These are phyloP conservation scores for Puma concolor DNA, from an alignment of 2,113 vertebrate species.

Conservation along the genomic window DNA sequence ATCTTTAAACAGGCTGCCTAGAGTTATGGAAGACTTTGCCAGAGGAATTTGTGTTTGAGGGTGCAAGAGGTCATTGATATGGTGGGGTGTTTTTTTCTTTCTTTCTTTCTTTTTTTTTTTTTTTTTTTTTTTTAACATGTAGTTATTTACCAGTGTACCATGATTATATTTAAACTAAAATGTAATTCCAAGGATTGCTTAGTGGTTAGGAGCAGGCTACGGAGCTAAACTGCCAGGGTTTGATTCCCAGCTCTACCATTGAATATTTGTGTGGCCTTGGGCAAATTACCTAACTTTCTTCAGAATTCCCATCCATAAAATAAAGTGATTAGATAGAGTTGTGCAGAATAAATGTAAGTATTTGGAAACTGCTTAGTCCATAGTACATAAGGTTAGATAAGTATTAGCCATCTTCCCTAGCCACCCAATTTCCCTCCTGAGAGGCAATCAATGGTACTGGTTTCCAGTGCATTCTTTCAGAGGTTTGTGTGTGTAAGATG, in stretches of 20 bases:
- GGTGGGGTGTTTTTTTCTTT: neutral
- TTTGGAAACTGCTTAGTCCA: neutral
- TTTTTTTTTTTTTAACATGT: neutral
- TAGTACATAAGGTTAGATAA: neutral
- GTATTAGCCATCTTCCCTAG: neutral
- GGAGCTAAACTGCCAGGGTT: neutral
- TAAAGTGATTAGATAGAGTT: neutral
- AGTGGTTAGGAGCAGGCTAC: neutral
- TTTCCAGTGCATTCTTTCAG: constrained; percentile 23
- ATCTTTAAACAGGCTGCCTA: neutral
- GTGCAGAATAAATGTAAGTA: neutral
- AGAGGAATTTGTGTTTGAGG: neutral
- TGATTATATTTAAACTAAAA: constrained; percentile 48
- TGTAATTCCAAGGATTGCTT: neutral
- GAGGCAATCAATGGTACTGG: neutral
- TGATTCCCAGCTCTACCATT: neutral
- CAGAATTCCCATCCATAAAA: constrained; percentile 9
- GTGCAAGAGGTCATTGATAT: neutral
- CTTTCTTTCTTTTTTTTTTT: fast-evolving
- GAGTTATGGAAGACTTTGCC: neutral
- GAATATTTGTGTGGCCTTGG: neutral
- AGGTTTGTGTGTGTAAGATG: neutral
- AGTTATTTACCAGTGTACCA: neutral
- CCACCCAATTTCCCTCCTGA: neutral
- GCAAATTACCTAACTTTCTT: constrained; percentile 38